Evolutionary conservation across 1,140 invertebrate species (phyloP).

Genomic region (Calephelis virginiensis): DNA sequence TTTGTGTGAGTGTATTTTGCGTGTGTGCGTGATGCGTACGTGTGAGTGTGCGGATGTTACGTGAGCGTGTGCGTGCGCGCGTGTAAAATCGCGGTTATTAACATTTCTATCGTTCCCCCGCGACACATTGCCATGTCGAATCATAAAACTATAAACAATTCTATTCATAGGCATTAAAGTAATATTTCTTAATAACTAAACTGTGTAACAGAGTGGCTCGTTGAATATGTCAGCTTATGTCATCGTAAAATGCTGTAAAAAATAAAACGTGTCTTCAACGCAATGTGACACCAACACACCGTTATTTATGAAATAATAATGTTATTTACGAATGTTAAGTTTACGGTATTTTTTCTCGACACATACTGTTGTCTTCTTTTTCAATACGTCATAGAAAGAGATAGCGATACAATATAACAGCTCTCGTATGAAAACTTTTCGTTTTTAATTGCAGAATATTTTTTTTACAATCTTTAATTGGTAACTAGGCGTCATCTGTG

Average conservation of each 20-base stretch:
- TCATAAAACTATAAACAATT: constrained; percentile 5
- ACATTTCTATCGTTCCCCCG: too few relatives aligned
- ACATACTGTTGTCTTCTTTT: neutral
- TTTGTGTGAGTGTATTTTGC: too few relatives aligned
- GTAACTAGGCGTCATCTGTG: too few relatives aligned
- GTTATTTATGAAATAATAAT: neutral
- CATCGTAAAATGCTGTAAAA: constrained; percentile 29
- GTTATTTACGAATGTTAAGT: neutral
- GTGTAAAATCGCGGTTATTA: too few relatives aligned
- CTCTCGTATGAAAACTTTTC: too few relatives aligned
- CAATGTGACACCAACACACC: neutral
- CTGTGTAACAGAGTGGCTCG: neutral
- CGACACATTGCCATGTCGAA: neutral
- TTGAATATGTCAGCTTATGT: constrained; percentile 31
- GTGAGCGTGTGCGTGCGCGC: too few relatives aligned
- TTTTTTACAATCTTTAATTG: too few relatives aligned
- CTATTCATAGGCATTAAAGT: neutral
- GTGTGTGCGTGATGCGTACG: too few relatives aligned
- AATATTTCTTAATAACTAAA: neutral
- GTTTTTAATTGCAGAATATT: too few relatives aligned
- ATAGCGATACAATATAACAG: too few relatives aligned
- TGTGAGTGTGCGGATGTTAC: too few relatives aligned
- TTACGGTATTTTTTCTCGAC: neutral
- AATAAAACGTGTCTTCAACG: constrained; percentile 13
- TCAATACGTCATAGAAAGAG: too few relatives aligned